Percentiles rank a stretch among this genome's conserved stretches.
These are phyloP conservation scores for Leptoteleia sp. DNA, from an alignment of 1,140 invertebrate species.

Conservation along the genomic window DNA sequence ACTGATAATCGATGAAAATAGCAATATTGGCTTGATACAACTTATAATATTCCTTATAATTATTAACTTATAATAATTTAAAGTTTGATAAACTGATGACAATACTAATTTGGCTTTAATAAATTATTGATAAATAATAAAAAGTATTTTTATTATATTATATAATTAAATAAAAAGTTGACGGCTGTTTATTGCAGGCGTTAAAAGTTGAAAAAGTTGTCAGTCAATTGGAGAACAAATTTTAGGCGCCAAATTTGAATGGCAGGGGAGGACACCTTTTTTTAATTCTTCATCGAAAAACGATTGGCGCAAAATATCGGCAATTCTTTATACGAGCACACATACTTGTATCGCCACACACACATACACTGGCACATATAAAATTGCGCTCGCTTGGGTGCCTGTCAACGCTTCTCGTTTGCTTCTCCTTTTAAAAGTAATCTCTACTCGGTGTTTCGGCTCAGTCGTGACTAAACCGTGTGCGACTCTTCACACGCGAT, in stretches of 20 bases:
- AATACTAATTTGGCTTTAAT: too few species aligned
- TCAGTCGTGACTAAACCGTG: conserved; percentile 66
- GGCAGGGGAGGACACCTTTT: not conserved
- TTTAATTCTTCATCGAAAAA: not conserved
- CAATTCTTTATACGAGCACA: conserved; percentile 20
- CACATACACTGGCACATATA: conserved; percentile 13
- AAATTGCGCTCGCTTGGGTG: conserved; percentile 46
- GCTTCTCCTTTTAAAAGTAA: conserved; percentile 69
- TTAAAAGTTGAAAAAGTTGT: too few species aligned
- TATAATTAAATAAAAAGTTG: too few species aligned
- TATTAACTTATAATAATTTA: too few species aligned
- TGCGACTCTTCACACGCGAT: conserved; percentile 58
- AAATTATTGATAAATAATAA: too few species aligned
- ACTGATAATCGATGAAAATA: too few species aligned
- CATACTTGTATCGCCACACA: conserved; percentile 2
- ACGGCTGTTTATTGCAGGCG: too few species aligned
- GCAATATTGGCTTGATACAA: too few species aligned
- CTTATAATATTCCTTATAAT: too few species aligned
- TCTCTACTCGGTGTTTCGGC: conserved; percentile 62
- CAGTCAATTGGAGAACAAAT: not conserved
- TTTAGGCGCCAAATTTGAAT: conserved; percentile 18
- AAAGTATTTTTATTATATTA: too few species aligned
- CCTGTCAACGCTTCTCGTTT: conserved; percentile 59
- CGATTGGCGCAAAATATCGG: conserved; percentile 27
- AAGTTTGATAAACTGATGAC: too few species aligned